Base-by-base conservation (phyloP, 2,797 vertebrate genomes). In the Australoheros facetus region DNA sequence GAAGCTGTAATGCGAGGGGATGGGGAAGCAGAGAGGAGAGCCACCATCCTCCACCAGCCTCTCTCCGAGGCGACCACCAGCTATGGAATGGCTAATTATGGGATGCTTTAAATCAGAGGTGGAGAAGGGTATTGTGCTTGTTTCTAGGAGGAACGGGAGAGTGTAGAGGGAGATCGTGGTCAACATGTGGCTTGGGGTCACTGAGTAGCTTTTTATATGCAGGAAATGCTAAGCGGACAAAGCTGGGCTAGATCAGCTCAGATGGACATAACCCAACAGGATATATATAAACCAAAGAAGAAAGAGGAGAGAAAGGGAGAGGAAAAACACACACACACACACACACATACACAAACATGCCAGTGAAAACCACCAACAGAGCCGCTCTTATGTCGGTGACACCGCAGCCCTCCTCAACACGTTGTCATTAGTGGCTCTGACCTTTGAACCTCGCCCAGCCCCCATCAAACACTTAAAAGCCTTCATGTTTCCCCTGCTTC, bases 341-440 rank as follows among this genome's bases (percentile, higher is more conserved):
- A 12, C 14, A 30, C 64, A 23, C 21, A 73, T 54, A 58, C 7
- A 48, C 62, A 85, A 73, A 77, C 56, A 79, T 17, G 54, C 66
- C 2, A 66, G 70, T 9, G 66, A 75, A 83, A 88, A 85, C 85
- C 89, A 89, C 90, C 91, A 89, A 90, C 91, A 90, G 90, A 93
- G 93, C 72, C 17, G 56, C 73, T 79, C 87, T 86, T 17, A 73
- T 84, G 89, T 84, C 56, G 85, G 88, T 77, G 82, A 85, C 88
- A 91, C 87, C 73, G 79, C 79, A 79, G 84, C 81, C 77, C 83
- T 92, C 90, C 92, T 90, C 93, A 82, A 91, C 91, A 93, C 90
- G 78, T 92, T 92, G 93, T 93, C 93, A 94, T 95, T 94, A 93
- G 91, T 62, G 78, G 88, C 85, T 81, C 79, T 92, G 91, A 95